These are phyloP conservation scores for Pipistrellus nathusii DNA, from an alignment of 2,797 vertebrate genomes.

Conservation along the genomic window DNA sequence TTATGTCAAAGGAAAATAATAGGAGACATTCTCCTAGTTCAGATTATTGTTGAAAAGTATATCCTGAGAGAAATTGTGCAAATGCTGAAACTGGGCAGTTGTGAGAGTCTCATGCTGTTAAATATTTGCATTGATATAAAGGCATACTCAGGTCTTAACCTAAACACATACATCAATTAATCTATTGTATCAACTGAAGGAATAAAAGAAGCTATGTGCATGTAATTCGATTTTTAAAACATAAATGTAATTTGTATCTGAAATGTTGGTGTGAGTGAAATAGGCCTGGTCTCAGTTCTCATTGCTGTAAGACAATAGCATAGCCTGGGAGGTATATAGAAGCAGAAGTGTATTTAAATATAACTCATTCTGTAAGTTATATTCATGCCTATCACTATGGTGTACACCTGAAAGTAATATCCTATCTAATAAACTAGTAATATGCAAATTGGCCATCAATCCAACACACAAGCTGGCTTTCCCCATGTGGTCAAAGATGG, in stretches of 20 bases:
- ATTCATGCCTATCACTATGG: too few relatives aligned
- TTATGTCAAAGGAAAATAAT: slow-evolving; percentile 54
- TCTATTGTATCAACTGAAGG: background rate
- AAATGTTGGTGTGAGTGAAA: background rate
- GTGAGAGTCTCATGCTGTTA: background rate
- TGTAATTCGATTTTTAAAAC: slow-evolving; percentile 14
- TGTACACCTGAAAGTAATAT: too few relatives aligned
- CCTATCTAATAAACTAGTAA: too few relatives aligned
- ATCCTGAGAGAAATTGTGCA: background rate
- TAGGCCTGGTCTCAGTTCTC: background rate
- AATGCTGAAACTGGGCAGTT: background rate
- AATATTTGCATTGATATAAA: background rate
- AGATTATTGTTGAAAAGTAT: background rate
- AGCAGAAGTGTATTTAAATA: background rate
- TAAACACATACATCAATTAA: background rate
- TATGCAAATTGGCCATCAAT: too few relatives aligned
- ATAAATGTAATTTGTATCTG: background rate
- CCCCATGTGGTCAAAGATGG: too few relatives aligned
- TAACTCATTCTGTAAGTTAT: too few relatives aligned
- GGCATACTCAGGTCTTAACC: background rate
- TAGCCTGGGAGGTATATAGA: background rate
- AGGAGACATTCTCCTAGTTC: background rate
- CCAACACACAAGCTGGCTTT: too few relatives aligned
- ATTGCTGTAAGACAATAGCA: background rate
- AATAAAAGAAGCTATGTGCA: background rate